phyloP scores from a whole-genome alignment of 2,113 vertebrate species.

The Melanostigma gelatinosum region DNA sequence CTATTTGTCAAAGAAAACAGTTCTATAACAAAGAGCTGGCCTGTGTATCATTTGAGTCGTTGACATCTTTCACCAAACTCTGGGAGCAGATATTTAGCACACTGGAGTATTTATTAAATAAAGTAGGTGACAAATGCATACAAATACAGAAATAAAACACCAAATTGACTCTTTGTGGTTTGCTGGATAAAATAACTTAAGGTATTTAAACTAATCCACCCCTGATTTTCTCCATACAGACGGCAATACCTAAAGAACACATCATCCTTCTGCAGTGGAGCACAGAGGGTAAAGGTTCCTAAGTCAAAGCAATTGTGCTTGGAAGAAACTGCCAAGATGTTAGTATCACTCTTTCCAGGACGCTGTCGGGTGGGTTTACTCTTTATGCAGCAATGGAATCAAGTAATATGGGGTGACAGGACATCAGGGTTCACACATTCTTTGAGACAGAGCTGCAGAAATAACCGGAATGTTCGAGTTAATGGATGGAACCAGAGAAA shows the following conservation, averaged over 20 bases:
- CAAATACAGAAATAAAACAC: neutral
- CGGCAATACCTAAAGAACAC: conserved; percentile 21
- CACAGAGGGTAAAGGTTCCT: conserved; percentile 20
- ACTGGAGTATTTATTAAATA: conserved; percentile 1
- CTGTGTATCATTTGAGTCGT: neutral
- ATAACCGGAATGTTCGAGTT: neutral
- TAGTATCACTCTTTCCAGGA: conserved; percentile 26
- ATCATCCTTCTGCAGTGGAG: conserved; percentile 11
- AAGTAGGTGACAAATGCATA: neutral
- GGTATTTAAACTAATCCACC: neutral
- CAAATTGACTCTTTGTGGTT: neutral
- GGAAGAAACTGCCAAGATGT: conserved; percentile 29
- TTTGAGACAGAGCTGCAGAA: conserved; percentile 2
- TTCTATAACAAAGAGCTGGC: neutral
- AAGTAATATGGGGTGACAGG: neutral
- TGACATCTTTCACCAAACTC: conserved; percentile 6
- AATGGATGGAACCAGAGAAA: neutral
- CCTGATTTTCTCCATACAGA: conserved; percentile 8
- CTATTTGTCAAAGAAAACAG: neutral
- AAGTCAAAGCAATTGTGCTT: conserved; percentile 20
- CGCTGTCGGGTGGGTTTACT: conserved; percentile 25
- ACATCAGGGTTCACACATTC: neutral
- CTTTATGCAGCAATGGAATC: neutral
- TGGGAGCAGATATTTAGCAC: conserved; percentile 26
- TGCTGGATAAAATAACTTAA: neutral